phyloP scores from a whole-genome alignment of 2,113 vertebrate species.

The Dascyllus trimaculatus region DNA sequence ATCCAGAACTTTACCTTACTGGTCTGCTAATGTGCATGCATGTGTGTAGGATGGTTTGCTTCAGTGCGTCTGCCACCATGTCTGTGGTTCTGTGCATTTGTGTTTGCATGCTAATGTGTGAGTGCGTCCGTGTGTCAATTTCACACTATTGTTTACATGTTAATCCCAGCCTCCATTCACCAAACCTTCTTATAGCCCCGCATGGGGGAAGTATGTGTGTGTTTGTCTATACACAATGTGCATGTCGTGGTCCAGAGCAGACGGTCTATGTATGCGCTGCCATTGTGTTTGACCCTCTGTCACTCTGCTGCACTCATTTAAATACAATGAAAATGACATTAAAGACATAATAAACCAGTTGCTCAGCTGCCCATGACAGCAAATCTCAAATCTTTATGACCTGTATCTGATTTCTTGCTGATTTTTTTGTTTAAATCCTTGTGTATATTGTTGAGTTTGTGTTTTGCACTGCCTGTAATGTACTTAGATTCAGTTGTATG shows the following conservation, averaged over 20 bases:
- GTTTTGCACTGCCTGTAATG: too few relatives aligned
- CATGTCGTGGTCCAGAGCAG: conserved; percentile 47
- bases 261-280: conserved; percentile 40
- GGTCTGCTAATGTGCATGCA: background rate
- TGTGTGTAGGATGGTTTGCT: conserved; percentile 22
- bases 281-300: conserved; percentile 68
- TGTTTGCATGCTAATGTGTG: conserved; percentile 29
- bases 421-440: background rate
- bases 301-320: conserved; percentile 58
- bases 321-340: conserved; percentile 66
- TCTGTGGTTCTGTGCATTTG: conserved; percentile 16
- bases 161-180: conserved; percentile 67
- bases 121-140: conserved; percentile 27
- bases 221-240: conserved; percentile 20
- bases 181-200: conserved; percentile 49
- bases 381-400: background rate
- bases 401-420: too few relatives aligned
- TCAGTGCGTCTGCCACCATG: background rate
- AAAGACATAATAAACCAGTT: conserved; percentile 35
- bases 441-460: background rate
- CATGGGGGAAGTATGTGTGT: conserved; percentile 49
- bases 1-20: too few relatives aligned
- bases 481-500: too few relatives aligned
- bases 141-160: conserved; percentile 71
- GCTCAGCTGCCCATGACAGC: background rate